Conservation (phyloP, 2,888 invertebrate species). For the Dynastes tityus region DNA sequence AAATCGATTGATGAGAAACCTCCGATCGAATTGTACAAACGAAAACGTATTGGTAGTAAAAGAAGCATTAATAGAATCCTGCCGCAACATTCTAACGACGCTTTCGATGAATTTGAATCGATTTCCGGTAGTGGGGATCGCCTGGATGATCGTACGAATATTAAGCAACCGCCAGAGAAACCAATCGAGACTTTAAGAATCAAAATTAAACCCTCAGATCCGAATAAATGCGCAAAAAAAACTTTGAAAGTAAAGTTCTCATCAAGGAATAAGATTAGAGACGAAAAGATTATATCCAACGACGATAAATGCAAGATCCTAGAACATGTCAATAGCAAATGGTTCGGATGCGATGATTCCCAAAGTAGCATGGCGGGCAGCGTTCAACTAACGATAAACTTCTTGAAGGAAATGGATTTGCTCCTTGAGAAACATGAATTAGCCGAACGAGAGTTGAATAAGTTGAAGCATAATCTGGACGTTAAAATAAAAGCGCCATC, state of each 20-base stretch:
- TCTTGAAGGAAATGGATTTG: slow-evolving; percentile 47
- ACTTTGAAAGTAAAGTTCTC: slow-evolving; percentile 2
- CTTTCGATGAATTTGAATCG: not conserved
- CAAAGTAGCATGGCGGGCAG: slow-evolving; percentile 49
- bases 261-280: not conserved
- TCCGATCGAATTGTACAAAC: not conserved
- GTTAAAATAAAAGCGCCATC: slow-evolving; percentile 38
- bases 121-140: not conserved
- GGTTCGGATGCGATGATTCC: not conserved
- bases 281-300: not conserved
- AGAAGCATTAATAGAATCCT: not conserved
- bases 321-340: not conserved
- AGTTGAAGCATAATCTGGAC: slow-evolving; percentile 33
- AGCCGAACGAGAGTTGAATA: slow-evolving; percentile 31
- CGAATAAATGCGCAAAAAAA: not conserved
- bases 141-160: not conserved
- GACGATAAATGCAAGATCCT: not conserved
- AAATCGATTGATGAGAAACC: slow-evolving; percentile 19
- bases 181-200: not conserved
- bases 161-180: not conserved
- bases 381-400: slow-evolving; percentile 42
- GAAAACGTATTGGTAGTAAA: not conserved
- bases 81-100: not conserved
- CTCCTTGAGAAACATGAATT: slow-evolving; percentile 30
- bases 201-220: slow-evolving; percentile 12